A percentile compares a stretch with the other conserved stretches of the same genome.
phyloP scores from a whole-genome alignment of 2,797 vertebrate genomes.

The Malurus leucopterus region DNA sequence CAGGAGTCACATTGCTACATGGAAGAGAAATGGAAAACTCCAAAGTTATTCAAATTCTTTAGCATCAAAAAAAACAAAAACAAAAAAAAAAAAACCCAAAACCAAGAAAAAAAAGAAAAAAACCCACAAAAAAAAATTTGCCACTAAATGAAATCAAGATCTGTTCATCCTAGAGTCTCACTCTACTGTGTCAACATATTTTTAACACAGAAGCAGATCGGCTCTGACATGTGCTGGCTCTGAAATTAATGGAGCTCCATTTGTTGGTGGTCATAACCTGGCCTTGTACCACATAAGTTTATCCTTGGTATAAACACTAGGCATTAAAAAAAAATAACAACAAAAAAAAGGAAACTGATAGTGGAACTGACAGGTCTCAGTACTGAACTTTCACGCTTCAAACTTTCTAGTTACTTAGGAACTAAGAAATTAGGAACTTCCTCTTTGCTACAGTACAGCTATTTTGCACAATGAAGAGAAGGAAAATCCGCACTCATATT shows the following conservation, averaged over 20 bases:
- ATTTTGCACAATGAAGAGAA: neutral
- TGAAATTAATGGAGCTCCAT: neutral
- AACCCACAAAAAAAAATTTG: neutral
- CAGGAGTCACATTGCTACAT: neutral
- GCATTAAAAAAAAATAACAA: neutral
- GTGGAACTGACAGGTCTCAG: neutral
- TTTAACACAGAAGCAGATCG: neutral
- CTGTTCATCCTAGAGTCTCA: neutral
- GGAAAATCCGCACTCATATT: neutral
- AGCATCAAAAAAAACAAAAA: neutral
- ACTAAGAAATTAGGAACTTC: neutral
- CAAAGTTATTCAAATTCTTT: neutral
- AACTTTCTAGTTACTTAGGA: neutral
- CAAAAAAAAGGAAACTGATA: neutral
- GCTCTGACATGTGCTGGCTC: neutral
- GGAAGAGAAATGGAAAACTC: neutral
- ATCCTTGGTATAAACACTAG: neutral
- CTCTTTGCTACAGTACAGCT: neutral
- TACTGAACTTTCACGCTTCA: neutral
- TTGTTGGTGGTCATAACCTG: neutral
- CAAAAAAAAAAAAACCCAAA: rapidly evolving
- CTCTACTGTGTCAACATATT: neutral
- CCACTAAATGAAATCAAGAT: neutral
- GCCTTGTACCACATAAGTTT: neutral
- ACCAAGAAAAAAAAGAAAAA: neutral